A percentile compares a stretch with the other conserved stretches of the same genome.
Evolutionary conservation across 2,113 vertebrate genomes (phyloP).

Genomic region (Lipophrys pholis): DNA sequence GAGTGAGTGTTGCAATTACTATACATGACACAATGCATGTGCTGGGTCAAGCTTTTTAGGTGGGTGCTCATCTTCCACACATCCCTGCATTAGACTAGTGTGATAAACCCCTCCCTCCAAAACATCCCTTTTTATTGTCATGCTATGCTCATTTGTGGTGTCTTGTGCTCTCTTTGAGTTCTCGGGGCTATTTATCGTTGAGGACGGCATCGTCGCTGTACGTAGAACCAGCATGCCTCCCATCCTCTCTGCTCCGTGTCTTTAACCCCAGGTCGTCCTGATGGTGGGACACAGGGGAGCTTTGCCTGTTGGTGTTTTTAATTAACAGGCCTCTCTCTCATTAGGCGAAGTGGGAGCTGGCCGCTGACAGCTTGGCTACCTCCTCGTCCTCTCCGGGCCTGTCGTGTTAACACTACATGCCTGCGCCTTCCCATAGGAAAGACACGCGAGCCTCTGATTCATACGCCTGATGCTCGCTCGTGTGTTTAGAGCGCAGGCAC

Average conservation of each 20-base stretch:
- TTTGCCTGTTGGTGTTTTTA: constrained; percentile 80
- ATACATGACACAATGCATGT: too few relatives aligned
- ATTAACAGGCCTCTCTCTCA: constrained; percentile 78
- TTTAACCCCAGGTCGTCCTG: constrained; percentile 77
- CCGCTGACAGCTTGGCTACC: constrained; percentile 76
- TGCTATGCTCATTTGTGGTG: constrained; percentile 33
- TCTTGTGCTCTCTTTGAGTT: constrained; percentile 53
- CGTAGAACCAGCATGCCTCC: constrained; percentile 55
- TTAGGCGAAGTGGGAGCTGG: constrained; percentile 77
- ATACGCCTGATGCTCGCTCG: constrained; percentile 41
- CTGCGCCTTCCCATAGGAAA: constrained; percentile 64
- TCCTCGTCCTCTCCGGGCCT: constrained; percentile 66
- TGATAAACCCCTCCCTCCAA: constrained; percentile 26
- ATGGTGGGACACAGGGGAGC: constrained; percentile 73
- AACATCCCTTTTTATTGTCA: constrained; percentile 15
- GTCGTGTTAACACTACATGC: constrained; percentile 70
- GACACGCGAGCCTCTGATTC: constrained; percentile 29
- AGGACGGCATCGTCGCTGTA: constrained; percentile 44
- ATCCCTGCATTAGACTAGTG: constrained; percentile 39
- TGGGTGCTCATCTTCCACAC: too few relatives aligned
- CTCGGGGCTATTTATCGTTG: constrained; percentile 58
- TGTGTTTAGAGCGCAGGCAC: constrained; percentile 12
- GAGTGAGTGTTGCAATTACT: too few relatives aligned
- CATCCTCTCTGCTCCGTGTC: constrained; percentile 59
- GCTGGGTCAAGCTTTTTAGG: too few relatives aligned